Percentiles rank a stretch among this genome's conserved stretches.
phyloP scores from a whole-genome alignment of 2,888 invertebrate species.

The Tetranychus piercei region DNA sequence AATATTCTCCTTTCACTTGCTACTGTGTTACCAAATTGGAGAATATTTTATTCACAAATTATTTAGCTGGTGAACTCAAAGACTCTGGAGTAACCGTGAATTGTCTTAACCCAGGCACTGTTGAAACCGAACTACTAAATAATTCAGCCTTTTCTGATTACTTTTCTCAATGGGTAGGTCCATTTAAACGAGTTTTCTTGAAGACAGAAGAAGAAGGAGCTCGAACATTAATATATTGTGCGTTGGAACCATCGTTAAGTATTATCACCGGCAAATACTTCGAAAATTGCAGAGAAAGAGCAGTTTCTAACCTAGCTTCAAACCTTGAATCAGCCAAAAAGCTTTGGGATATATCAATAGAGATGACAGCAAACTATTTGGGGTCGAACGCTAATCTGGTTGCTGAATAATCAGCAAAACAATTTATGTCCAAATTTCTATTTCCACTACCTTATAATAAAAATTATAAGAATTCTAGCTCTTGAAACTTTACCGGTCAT shows the following conservation, averaged over 20 bases:
- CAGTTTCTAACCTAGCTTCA: not conserved
- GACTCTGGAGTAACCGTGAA: not conserved
- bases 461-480: no score
- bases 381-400: no score
- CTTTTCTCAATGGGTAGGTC: not conserved
- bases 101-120: not conserved
- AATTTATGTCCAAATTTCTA: no score
- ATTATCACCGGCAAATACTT: not conserved
- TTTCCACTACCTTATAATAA: no score
- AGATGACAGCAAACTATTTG: no score
- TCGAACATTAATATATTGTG: not conserved
- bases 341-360: no score
- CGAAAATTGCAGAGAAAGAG: slow-evolving; percentile 31
- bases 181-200: not conserved
- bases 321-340: no score
- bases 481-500: no score
- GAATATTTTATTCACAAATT: not conserved
- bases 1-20: not conserved
- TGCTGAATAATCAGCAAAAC: no score
- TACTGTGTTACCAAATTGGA: not conserved
- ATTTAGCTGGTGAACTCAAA: not conserved
- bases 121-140: not conserved
- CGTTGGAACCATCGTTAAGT: not conserved
- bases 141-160: not conserved
- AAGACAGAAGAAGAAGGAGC: not conserved